Percentiles rank a stretch among this genome's conserved stretches.
Evolutionary conservation across 2,113 vertebrate genomes (phyloP).

Genomic region (Archilochus colubris): DNA sequence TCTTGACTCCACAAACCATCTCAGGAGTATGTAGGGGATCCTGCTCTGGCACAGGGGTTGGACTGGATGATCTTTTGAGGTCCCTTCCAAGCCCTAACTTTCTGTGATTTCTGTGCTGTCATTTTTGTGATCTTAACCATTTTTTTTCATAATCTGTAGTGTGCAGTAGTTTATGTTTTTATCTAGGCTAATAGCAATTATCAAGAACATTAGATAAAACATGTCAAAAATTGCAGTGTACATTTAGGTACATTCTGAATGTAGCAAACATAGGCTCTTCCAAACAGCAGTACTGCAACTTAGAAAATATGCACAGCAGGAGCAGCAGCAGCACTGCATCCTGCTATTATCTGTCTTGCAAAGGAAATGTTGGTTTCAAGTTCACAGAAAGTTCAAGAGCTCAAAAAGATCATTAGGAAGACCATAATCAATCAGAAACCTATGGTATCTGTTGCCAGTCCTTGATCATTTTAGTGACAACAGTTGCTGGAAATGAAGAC

Average conservation of each 20-base stretch:
- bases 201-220: neutral
- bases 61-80: too few relatives aligned
- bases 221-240: neutral
- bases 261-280: neutral
- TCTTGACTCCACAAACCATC: neutral
- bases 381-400: neutral
- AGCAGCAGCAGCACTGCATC: neutral
- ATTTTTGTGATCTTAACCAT: neutral
- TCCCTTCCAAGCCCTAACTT: too few relatives aligned
- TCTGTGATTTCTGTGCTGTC: neutral
- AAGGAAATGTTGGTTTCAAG: neutral
- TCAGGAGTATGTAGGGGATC: neutral
- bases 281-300: neutral
- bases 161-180: neutral
- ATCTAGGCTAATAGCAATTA: neutral
- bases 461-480: neutral
- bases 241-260: neutral
- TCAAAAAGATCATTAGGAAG: neutral
- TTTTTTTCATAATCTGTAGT: neutral
- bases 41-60: too few relatives aligned
- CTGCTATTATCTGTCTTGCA: neutral
- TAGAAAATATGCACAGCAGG: neutral
- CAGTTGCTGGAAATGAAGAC: neutral
- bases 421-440: neutral
- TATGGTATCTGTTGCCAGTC: neutral